These are phyloP conservation scores for Machimus rusticus DNA, from an alignment of 2,888 invertebrate species.

Conservation along the genomic window DNA sequence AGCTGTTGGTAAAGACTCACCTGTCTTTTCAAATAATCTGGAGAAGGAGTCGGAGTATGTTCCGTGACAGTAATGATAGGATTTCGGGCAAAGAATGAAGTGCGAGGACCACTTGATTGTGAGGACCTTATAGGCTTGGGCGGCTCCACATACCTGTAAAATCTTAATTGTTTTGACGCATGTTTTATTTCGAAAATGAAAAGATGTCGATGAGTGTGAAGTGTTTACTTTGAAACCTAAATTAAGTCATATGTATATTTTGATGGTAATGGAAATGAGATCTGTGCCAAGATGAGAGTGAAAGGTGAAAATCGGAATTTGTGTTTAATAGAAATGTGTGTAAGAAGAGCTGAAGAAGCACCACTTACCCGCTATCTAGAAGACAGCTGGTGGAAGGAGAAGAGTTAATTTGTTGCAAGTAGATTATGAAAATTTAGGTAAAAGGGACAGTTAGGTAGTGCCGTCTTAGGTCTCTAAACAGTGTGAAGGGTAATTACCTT, in stretches of 20 bases:
- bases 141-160: slow-evolving; percentile 63
- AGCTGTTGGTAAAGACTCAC: slow-evolving; percentile 60
- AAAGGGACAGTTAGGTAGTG: not conserved
- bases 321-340: not conserved
- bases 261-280: not conserved
- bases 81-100: slow-evolving; percentile 74
- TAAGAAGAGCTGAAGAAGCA: not conserved
- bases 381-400: slow-evolving; percentile 61
- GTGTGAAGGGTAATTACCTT: slow-evolving; percentile 71
- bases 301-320: not conserved
- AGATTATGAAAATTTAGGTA: slow-evolving; percentile 2
- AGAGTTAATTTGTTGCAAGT: slow-evolving; percentile 37
- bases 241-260: slow-evolving; percentile 45
- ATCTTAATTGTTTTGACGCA: slow-evolving; percentile 55
- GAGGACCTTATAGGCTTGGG: slow-evolving; percentile 58
- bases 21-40: slow-evolving; percentile 83
- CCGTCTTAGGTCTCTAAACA: not conserved
- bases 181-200: slow-evolving; percentile 47
- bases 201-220: not conserved
- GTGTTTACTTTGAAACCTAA: not conserved
- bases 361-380: slow-evolving; percentile 64
- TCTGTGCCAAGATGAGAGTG: not conserved
- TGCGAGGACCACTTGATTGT: slow-evolving; percentile 58
- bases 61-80: slow-evolving; percentile 98
- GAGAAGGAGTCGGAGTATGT: slow-evolving; percentile 91